Conservation (phyloP, 2,888 invertebrate species). For the Dimorphilus gyrociliatus region DNA sequence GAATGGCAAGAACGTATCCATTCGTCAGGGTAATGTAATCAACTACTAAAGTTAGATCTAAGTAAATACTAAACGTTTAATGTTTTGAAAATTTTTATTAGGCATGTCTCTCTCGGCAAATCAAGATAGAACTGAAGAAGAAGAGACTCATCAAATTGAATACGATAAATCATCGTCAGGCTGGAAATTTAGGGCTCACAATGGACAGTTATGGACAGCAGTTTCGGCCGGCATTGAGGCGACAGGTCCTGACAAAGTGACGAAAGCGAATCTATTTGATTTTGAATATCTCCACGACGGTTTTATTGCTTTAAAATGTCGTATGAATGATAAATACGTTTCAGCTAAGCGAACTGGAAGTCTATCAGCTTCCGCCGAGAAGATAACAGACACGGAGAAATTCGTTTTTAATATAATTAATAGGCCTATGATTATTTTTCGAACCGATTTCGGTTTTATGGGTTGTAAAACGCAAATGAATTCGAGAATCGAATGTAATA, state of each 20-base stretch:
- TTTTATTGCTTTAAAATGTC: conserved; percentile 72
- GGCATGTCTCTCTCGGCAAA: no score
- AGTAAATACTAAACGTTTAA: no score
- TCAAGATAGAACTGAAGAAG: no score
- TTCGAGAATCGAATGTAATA: conserved; percentile 78
- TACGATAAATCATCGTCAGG: no score
- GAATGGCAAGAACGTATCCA: conserved; percentile 82
- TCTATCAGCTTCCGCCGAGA: conserved; percentile 68
- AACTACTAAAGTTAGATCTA: no score
- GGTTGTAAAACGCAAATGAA: conserved; percentile 63
- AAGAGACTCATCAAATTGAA: no score
- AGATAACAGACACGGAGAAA: conserved; percentile 69
- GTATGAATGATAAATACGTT: conserved; percentile 82
- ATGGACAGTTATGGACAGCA: no score
- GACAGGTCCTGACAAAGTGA: no score
- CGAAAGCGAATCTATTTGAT: no score
- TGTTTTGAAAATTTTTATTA: no score
- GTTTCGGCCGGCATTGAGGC: no score
- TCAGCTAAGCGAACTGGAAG: conserved; percentile 86
- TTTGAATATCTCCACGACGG: conserved; percentile 82
- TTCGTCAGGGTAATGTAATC: conserved; percentile 69
- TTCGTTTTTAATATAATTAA: conserved; percentile 54
- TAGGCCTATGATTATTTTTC: conserved; percentile 76
- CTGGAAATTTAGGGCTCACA: no score
- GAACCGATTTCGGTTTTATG: conserved; percentile 88